These are phyloP conservation scores for Kryphioiulus occultus DNA, from an alignment of 2,888 invertebrate genomes.

Conservation along the genomic window DNA sequence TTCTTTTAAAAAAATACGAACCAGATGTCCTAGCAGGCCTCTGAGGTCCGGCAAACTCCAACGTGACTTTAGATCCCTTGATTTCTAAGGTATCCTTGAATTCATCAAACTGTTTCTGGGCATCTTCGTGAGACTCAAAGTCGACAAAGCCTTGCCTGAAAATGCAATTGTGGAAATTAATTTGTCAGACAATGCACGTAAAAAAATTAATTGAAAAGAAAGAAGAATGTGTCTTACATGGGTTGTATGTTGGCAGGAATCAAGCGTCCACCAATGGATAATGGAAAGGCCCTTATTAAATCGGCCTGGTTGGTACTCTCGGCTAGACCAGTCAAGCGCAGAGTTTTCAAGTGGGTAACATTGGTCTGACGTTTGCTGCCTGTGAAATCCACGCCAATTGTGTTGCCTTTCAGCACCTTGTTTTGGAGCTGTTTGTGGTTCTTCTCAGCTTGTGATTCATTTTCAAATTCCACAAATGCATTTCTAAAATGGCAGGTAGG, in stretches of 20 bases:
- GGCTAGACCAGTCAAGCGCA: not conserved
- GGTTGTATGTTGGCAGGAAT: not conserved
- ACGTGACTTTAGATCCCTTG: conserved; percentile 21
- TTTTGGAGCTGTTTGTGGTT: conserved; percentile 43
- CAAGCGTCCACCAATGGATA: conserved; percentile 28
- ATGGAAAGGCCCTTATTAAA: conserved; percentile 39
- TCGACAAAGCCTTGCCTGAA: conserved; percentile 47
- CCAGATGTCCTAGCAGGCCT: not conserved
- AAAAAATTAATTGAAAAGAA: not conserved
- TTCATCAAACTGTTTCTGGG: conserved; percentile 41
- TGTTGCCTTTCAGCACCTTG: conserved; percentile 21
- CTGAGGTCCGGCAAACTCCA: conserved; percentile 38
- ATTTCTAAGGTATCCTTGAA: conserved; percentile 42
- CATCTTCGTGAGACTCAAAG: conserved; percentile 48
- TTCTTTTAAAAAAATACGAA: not conserved
- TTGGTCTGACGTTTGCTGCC: conserved; percentile 43
- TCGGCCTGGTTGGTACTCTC: conserved; percentile 46
- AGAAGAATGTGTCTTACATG: not conserved
- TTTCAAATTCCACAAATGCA: conserved; percentile 51
- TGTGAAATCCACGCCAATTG: conserved; percentile 44
- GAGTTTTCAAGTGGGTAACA: not conserved
- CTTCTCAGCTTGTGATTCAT: conserved; percentile 42
- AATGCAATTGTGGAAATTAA: conserved; percentile 33
- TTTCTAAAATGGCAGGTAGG: conserved; percentile 43
- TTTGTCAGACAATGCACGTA: not conserved